A percentile compares a stretch with the other conserved stretches of the same genome.
phyloP scores from a whole-genome alignment of 2,113 vertebrate genomes.

The Sus scrofa region DNA sequence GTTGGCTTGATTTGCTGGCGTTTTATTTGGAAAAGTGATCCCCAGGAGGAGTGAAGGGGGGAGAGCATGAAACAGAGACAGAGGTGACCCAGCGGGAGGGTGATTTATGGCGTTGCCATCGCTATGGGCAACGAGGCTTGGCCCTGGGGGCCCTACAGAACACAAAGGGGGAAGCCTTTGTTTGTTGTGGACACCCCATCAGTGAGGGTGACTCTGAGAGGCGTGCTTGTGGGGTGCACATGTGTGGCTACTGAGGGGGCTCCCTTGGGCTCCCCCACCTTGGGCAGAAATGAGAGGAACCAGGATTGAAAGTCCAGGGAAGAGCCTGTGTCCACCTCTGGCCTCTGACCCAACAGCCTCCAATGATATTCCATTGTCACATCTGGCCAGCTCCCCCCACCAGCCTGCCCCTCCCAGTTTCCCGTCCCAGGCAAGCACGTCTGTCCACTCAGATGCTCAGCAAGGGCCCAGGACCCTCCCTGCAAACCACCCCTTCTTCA shows the following conservation, averaged over 20 bases:
- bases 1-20: not conserved
- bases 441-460: not conserved
- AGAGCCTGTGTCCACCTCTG: not conserved
- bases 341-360: too few species aligned
- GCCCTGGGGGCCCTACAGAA: not conserved
- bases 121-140: not conserved
- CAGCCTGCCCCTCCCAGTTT: not conserved
- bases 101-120: not conserved
- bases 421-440: not conserved
- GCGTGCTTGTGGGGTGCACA: not conserved
- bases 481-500: not conserved
- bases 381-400: not conserved
- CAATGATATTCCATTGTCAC: not conserved
- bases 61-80: not conserved
- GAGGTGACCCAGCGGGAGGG: not conserved
- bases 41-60: not conserved
- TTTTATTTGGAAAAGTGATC: not conserved
- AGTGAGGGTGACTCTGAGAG: not conserved
- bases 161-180: not conserved
- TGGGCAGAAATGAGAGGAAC: not conserved
- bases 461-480: not conserved
- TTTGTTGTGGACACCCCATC: fast-evolving
- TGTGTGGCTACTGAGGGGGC: not conserved
- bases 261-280: not conserved
- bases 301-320: not conserved